Evolutionary conservation across 2,888 invertebrate species (phyloP).

Genomic region (Eupithecia exiguata): DNA sequence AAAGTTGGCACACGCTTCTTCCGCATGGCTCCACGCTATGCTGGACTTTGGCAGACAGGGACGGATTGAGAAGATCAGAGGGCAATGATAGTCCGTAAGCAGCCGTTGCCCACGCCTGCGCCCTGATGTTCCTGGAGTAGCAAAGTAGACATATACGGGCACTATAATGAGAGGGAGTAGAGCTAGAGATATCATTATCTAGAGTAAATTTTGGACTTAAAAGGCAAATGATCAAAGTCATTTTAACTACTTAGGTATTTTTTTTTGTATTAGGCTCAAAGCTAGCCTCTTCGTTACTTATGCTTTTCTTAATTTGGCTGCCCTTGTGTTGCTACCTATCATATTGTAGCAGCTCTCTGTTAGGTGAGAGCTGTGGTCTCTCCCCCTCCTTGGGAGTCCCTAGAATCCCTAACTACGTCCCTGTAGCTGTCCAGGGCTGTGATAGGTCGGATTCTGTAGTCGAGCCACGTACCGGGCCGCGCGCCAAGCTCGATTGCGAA

Average conservation of each 20-base stretch:
- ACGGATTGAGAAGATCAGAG: background rate
- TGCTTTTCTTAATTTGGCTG: background rate
- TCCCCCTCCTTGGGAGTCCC: background rate
- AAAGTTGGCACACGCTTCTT: constrained; percentile 43
- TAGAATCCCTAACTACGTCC: background rate
- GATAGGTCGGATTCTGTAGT: constrained; percentile 39
- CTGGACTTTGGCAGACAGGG: constrained; percentile 28
- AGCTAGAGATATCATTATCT: background rate
- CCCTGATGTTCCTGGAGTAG: background rate
- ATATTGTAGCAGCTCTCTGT: background rate
- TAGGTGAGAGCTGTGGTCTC: background rate
- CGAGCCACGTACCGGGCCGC: constrained; percentile 44
- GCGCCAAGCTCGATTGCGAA: constrained; percentile 45
- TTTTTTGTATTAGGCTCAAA: background rate
- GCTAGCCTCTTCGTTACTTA: background rate
- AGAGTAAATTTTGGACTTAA: background rate
- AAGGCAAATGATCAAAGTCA: background rate
- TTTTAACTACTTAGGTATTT: background rate
- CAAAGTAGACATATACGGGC: background rate
- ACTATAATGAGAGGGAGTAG: background rate
- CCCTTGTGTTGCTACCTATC: background rate
- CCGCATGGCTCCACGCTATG: constrained; percentile 37
- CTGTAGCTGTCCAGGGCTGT: constrained; percentile 28
- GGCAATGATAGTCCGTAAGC: background rate
- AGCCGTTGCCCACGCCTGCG: background rate